These are phyloP conservation scores for Psittacara wagleri DNA, from an alignment of 2,113 vertebrate species.

Conservation along the genomic window DNA sequence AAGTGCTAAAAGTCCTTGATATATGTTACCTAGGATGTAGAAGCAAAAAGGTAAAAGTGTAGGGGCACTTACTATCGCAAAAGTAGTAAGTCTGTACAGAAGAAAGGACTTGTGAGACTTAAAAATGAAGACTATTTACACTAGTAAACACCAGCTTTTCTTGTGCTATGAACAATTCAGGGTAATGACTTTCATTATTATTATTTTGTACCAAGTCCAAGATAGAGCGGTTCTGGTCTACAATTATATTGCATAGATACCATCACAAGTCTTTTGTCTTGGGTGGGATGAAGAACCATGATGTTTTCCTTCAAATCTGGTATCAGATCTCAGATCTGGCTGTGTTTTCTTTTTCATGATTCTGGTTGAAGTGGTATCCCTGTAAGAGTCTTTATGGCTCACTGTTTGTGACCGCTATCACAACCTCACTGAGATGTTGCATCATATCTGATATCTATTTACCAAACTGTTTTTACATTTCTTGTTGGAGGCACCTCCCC, in stretches of 20 bases:
- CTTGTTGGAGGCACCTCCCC: not conserved
- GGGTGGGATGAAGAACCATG: not conserved
- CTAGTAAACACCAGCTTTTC: not conserved
- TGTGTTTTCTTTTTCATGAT: not conserved
- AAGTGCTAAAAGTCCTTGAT: not conserved
- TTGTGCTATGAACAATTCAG: not conserved
- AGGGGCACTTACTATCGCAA: not conserved
- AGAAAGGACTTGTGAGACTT: not conserved
- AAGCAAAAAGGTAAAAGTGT: not conserved
- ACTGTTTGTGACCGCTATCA: not conserved
- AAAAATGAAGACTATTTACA: not conserved
- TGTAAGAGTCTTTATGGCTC: not conserved
- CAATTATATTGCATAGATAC: not conserved
- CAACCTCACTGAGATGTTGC: not conserved
- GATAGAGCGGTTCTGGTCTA: not conserved
- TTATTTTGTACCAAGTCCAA: not conserved
- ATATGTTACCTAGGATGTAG: not conserved
- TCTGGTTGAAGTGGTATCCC: not conserved
- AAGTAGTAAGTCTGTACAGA: not conserved
- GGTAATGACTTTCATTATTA: fast-evolving
- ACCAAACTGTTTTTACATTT: not conserved
- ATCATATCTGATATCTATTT: not conserved
- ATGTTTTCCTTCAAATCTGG: not conserved
- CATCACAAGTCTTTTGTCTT: not conserved
- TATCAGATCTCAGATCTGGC: not conserved